Evolutionary conservation across 2,113 vertebrate species (phyloP).

Genomic region (Tylochromis polylepis): DNA sequence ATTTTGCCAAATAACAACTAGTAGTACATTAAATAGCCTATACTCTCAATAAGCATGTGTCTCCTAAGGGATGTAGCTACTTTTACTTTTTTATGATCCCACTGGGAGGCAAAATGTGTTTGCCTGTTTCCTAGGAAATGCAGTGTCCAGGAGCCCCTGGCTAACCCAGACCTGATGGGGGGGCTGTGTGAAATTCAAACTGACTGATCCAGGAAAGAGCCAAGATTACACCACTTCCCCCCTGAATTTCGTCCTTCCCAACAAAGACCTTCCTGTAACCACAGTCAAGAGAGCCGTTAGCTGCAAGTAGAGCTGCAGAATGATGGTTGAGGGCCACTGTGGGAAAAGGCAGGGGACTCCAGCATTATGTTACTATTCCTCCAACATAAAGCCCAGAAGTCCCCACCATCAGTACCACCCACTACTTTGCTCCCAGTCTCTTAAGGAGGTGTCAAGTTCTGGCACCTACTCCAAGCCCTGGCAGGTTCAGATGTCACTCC

Average conservation of each 20-base stretch:
- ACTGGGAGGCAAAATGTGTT: constrained; percentile 35
- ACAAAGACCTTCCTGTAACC: constrained; percentile 77
- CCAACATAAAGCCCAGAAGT: constrained; percentile 30
- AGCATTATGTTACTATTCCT: constrained; percentile 65
- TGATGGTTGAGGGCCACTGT: constrained; percentile 72
- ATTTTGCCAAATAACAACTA: neutral
- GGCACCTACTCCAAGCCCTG: constrained; percentile 55
- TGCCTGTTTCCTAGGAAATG: constrained; percentile 60
- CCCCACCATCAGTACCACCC: constrained; percentile 43
- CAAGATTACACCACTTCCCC: constrained; percentile 78
- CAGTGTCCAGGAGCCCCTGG: constrained; percentile 57
- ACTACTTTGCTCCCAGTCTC: constrained; percentile 43
- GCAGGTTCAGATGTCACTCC: constrained; percentile 53
- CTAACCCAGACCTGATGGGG: constrained; percentile 58
- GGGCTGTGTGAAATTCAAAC: constrained; percentile 78
- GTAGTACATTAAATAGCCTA: neutral
- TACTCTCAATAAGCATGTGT: neutral
- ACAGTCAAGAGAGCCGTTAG: constrained; percentile 75
- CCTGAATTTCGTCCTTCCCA: constrained; percentile 59
- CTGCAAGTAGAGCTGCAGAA: constrained; percentile 63
- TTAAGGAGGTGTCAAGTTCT: constrained; percentile 64
- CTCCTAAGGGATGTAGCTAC: neutral
- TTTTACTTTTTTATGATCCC: constrained; percentile 31
- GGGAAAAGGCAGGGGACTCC: constrained; percentile 70
- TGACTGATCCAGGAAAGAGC: constrained; percentile 81